These are phyloP conservation scores for Balanococcus diminutus DNA, from an alignment of 2,888 invertebrate species.

Conservation along the genomic window DNA sequence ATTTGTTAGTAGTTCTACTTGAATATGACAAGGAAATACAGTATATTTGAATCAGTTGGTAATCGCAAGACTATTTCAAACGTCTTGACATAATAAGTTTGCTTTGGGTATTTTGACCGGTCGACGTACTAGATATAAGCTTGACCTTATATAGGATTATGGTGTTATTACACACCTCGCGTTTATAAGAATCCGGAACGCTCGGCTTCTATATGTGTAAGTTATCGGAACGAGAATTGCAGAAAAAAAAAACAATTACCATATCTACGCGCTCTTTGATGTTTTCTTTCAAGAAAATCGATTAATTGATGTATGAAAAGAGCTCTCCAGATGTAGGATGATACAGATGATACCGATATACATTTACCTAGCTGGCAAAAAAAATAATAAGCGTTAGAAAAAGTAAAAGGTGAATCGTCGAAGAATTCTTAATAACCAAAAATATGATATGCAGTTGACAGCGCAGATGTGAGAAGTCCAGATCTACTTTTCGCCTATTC, in stretches of 20 bases:
- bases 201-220: too few relatives aligned
- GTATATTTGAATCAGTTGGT: background rate
- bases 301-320: background rate
- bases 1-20: background rate
- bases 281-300: background rate
- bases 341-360: too few relatives aligned
- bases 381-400: background rate
- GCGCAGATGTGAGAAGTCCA: background rate
- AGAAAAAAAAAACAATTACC: background rate
- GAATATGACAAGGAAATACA: background rate
- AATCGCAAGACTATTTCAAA: conserved; percentile 5
- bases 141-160: conserved; percentile 12
- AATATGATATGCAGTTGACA: background rate
- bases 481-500: background rate
- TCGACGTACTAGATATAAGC: background rate
- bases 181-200: background rate
- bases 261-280: background rate
- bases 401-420: background rate
- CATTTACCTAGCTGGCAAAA: too few relatives aligned
- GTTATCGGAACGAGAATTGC: background rate
- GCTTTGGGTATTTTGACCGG: conserved; percentile 9
- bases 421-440: background rate
- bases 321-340: too few relatives aligned
- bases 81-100: conserved; percentile 11
- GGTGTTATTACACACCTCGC: background rate